Evolutionary conservation across 2,888 invertebrate genomes (phyloP), one percentile per base, ranked within the genome.

Genomic region (Ornithoptera priamus): DNA sequence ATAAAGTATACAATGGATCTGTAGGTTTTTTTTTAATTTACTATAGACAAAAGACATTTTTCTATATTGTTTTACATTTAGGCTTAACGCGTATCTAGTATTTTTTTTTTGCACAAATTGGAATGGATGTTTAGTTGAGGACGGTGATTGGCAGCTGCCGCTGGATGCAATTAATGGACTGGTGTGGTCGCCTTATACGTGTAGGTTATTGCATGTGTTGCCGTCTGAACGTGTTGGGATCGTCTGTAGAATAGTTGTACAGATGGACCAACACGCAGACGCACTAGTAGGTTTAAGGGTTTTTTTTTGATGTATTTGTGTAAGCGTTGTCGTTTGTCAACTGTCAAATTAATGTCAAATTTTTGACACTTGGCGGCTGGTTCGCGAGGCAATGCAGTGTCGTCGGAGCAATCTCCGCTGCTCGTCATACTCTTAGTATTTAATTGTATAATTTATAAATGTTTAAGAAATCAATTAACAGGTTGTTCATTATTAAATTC

Each of bases 121-220:
- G 5, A 22, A n/a, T 6, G 2, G 4, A 59, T 20, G 57, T 57
- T 53, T 69, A 24, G 65, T 30, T 5, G 53, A 39, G 57, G 61
- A 61, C 61, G n/a, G 53, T 56, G 50, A 22, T 62, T 50, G 64
- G 57, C 24, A 56, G 18, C 50, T 67, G 42, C 69, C 46, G 69
- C 67, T 72, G 65, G 36, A 20, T 57, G 68, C 39, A 77, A 74
- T 73, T 36, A 20, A 76, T 74, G 75, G 77, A 81, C 78, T 81
- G 39, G 76, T 72, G 71, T 70, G 73, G 75, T 76, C 76, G 81
- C 81, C 81, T 81, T 81, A 79, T 69, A 62, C 69, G 69, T 65
- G 17, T 59, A 59, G 36, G 64, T 17, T 65, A n/a, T 53, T 53
- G 18, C 7, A 53, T 62, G 50, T 53, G 22, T 6, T 10, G 42